Evolutionary conservation across 53 echinoderm and acorn worm genomes (phyloP).

Genomic region (Stichopus horrens): DNA sequence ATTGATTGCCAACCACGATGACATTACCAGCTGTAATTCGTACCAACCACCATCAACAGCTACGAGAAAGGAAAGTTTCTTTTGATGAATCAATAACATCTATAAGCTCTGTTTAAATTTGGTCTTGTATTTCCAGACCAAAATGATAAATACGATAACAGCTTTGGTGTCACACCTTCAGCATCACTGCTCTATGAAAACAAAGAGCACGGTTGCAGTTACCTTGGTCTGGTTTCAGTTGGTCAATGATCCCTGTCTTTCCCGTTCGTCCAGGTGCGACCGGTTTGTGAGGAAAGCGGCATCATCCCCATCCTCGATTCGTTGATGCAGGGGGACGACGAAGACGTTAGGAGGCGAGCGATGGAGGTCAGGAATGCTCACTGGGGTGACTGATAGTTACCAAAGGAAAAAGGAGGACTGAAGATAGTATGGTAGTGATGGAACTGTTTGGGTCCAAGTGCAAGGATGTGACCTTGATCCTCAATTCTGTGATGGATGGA

Average conservation of each 20-base stretch:
- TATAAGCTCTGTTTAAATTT: too few species aligned
- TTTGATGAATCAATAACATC: too few species aligned
- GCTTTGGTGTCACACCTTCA: not conserved
- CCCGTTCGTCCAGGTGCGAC: not conserved
- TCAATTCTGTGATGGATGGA: too few species aligned
- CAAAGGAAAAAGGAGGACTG: not conserved
- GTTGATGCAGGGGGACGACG: not conserved
- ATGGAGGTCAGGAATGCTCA: not conserved
- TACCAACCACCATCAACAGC: too few species aligned
- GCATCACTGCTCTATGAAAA: not conserved
- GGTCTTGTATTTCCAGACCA: too few species aligned
- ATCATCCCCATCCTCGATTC: conserved; percentile 17
- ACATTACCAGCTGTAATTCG: too few species aligned
- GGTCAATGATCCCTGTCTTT: not conserved
- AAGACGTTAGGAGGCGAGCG: not conserved
- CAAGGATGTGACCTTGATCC: too few species aligned
- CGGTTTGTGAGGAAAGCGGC: not conserved
- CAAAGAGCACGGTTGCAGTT: not conserved
- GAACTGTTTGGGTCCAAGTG: too few species aligned
- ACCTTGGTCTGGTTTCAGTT: not conserved
- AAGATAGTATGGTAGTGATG: too few species aligned
- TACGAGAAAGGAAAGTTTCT: too few species aligned
- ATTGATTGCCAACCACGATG: too few species aligned
- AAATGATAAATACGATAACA: not conserved
- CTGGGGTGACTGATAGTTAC: not conserved